Evolutionary conservation across 1,140 invertebrate species (phyloP), one percentile per base, ranked within the genome.

Genomic region (Orius insidiosus): DNA sequence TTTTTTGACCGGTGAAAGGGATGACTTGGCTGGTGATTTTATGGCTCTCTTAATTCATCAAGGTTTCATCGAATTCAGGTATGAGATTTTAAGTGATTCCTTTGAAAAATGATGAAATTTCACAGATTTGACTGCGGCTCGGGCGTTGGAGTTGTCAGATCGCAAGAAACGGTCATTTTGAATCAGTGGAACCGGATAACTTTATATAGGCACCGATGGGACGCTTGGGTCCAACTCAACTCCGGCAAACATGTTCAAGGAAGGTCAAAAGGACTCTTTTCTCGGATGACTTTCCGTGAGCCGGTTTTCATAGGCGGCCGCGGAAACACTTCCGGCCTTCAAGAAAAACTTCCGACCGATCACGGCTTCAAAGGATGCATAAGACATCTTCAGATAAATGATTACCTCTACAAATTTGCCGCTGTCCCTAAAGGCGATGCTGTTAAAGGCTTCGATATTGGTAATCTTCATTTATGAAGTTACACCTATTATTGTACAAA

Each of bases 121-220:
- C 61, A n/a, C n/a, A 93, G 88, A 66, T 95, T 92, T 63, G 92
- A 96, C 62, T 96, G 92, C 59, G 92, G 92, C 14, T 93, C 0
- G n/a, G n/a, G n/a, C n/a, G 74, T 84, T 5, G 90, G 87, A 2
- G 74, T 85, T 5, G 77, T 95, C 0, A 70, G 80, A 5, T 92
- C 86, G 5, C 73, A 79, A 19, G 80, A 85, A 57, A 80, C 80
- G 6, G 83, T 95, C 0, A 66, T 78, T 10, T 65, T 94, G 5
- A 85, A 88, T 50, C 75, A 85, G 50, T 96, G 92, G 92, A 95
- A 95, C 64, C 78, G 77, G 31, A 68, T 94, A n/a, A 82, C 78
- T 10, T 73, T 92, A 39, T 87, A 83, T 61, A 70, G 87, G 38
- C 83, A 87, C 60, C 75, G 88, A 31, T 93, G 86, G 82, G 83